Evolutionary conservation across 2,888 invertebrate genomes (phyloP).

Genomic region (Halictus ligatus): DNA sequence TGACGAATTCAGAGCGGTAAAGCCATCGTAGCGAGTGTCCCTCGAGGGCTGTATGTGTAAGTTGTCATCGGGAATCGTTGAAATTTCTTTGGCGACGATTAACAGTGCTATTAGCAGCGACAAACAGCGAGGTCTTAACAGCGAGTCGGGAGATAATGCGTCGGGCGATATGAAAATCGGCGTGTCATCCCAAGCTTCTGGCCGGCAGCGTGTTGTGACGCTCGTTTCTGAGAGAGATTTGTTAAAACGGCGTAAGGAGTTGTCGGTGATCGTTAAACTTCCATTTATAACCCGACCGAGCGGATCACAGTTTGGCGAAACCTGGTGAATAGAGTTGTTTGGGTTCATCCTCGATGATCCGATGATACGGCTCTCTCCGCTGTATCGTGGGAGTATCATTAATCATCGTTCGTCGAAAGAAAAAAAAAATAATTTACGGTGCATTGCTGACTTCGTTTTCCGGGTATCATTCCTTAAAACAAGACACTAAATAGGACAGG

Average conservation of each 20-base stretch:
- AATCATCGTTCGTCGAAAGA: constrained; percentile 73
- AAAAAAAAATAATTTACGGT: constrained; percentile 56
- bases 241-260: constrained; percentile 16
- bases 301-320: constrained; percentile 53
- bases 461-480: background rate
- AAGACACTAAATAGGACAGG: background rate
- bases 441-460: constrained; percentile 30
- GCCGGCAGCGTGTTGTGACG: constrained; percentile 3
- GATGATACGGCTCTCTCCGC: constrained; percentile 74
- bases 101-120: background rate
- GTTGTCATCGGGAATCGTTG: too few relatives aligned
- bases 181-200: background rate
- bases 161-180: background rate
- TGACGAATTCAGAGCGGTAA: too few relatives aligned
- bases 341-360: constrained; percentile 61
- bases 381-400: constrained; percentile 75
- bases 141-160: background rate
- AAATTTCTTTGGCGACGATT: background rate
- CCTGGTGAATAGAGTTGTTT: constrained; percentile 65
- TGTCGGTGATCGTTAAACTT: constrained; percentile 52
- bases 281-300: constrained; percentile 53
- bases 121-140: background rate
- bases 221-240: constrained; percentile 16
- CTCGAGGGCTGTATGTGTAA: too few relatives aligned
- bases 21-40: too few relatives aligned